Evolutionary conservation across 1,140 invertebrate species (phyloP).

Genomic region (Pachyrhynchus sulphureomaculatus): DNA sequence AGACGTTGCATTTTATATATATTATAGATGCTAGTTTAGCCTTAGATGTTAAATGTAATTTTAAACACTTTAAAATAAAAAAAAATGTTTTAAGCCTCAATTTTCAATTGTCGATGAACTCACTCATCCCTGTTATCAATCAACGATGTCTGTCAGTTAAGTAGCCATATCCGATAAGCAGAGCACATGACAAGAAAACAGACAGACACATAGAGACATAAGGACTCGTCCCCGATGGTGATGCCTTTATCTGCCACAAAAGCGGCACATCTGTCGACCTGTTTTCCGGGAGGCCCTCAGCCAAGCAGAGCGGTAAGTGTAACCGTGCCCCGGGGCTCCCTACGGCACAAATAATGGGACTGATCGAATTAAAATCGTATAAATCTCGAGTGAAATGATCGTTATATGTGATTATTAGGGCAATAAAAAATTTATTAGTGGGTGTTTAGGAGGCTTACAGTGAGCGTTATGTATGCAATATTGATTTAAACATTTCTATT

Average conservation of each 20-base stretch:
- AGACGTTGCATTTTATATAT: too few relatives aligned
- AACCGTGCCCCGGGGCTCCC: not conserved
- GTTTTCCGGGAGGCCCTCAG: not conserved
- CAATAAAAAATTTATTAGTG: constrained; percentile 6
- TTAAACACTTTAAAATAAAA: too few relatives aligned
- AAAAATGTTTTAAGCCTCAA: too few relatives aligned
- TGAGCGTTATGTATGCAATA: too few relatives aligned
- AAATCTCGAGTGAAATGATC: not conserved
- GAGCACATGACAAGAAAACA: not conserved
- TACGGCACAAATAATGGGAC: not conserved
- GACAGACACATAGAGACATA: not conserved
- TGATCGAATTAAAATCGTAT: constrained; percentile 4
- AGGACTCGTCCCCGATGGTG: too few relatives aligned
- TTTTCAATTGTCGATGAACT: too few relatives aligned
- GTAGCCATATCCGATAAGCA: not conserved
- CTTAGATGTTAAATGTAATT: too few relatives aligned
- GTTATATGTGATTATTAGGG: not conserved
- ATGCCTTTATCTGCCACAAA: not conserved
- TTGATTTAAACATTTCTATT: too few relatives aligned
- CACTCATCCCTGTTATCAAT: too few relatives aligned
- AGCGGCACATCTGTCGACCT: not conserved
- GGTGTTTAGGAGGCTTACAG: not conserved
- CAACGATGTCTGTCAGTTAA: not conserved
- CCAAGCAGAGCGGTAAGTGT: too few relatives aligned
- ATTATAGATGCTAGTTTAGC: too few relatives aligned